phyloP scores from a whole-genome alignment of 2,888 invertebrate species.

The Noctua fimbriata region DNA sequence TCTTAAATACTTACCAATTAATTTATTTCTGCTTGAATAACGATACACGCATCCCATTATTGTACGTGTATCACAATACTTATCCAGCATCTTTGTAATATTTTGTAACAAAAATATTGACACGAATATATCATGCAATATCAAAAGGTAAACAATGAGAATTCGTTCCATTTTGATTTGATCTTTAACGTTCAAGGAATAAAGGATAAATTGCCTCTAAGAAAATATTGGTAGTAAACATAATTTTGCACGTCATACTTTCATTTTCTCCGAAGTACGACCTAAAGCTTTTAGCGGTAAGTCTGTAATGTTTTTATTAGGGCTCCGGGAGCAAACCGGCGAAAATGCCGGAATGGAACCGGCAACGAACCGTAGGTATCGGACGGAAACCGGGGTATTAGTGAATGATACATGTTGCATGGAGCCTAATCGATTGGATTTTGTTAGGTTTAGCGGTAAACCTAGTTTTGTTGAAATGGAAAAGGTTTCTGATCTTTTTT shows the following conservation, averaged over 20 bases:
- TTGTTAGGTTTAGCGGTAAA: constrained; percentile 21
- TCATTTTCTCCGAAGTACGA: constrained; percentile 63
- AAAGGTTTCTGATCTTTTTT: neutral
- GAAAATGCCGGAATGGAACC: constrained; percentile 42
- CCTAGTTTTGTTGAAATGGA: neutral
- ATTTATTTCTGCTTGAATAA: neutral
- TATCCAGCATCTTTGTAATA: constrained; percentile 27
- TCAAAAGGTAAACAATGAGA: constrained; percentile 24
- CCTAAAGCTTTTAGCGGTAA: constrained; percentile 66
- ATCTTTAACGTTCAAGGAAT: constrained; percentile 23
- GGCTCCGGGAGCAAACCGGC: constrained; percentile 33
- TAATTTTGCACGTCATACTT: constrained; percentile 51
- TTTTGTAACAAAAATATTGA: constrained; percentile 60
- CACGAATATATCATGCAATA: constrained; percentile 47
- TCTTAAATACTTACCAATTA: neutral
- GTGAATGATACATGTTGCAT: constrained; percentile 49
- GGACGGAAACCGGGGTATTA: constrained; percentile 43
- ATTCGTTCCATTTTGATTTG: constrained; percentile 3
- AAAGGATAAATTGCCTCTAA: constrained; percentile 30
- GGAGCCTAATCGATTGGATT: constrained; percentile 28
- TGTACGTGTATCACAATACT: constrained; percentile 26
- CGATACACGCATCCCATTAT: neutral
- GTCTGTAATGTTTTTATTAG: constrained; percentile 67
- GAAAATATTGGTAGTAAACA: constrained; percentile 40
- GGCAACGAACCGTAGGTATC: constrained; percentile 23